Evolutionary conservation across 2,113 vertebrate species (phyloP), one percentile per base, ranked within the genome.

Genomic region (Morone saxatilis): DNA sequence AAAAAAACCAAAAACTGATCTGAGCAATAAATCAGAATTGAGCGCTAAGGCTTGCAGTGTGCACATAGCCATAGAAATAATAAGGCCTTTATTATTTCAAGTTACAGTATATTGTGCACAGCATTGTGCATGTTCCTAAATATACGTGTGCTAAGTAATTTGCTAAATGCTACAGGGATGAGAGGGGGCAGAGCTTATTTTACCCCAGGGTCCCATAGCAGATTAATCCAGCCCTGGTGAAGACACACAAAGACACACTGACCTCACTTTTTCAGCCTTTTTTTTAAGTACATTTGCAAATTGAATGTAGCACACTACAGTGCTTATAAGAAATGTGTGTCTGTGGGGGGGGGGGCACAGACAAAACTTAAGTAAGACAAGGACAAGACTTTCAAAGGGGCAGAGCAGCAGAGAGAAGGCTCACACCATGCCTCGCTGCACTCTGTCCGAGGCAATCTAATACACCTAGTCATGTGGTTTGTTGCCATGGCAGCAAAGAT

Each of bases 401-500:
- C 91, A 94, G 92, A 93, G 91, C 80, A 92, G 95, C 94, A 91
- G 91, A 91, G 93, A 89, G 94, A 91, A 94, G 93, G 90, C 95
- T 96, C 95, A 90, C 93, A 93, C 93, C 86, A 86, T 90, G 95
- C 93, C 90, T 97, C 97, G 53, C 89, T 88, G 90, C 96, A 95
- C 94, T 90, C 91, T 90, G 92, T 94, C 92, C 92, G 40, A 93
- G 95, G 97, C 96, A 98, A 97, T 97, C 96, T 96, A 98, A 98
- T 98, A 97, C 96, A 97, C 96, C 96, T 96, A 95, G 97, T 98
- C 97, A 98, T 97, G 98, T 99, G 97, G 96, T 96, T 91, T 86
- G 98, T 98, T 97, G 90, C 98, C 96, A 98, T 98, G 95, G 97
- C 80, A 98, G 96, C 97, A 92, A 93, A 95, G 96, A 96, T 96